These are phyloP conservation scores for Conops quadrifasciatus DNA, from an alignment of 2,888 invertebrate species.

Conservation along the genomic window DNA sequence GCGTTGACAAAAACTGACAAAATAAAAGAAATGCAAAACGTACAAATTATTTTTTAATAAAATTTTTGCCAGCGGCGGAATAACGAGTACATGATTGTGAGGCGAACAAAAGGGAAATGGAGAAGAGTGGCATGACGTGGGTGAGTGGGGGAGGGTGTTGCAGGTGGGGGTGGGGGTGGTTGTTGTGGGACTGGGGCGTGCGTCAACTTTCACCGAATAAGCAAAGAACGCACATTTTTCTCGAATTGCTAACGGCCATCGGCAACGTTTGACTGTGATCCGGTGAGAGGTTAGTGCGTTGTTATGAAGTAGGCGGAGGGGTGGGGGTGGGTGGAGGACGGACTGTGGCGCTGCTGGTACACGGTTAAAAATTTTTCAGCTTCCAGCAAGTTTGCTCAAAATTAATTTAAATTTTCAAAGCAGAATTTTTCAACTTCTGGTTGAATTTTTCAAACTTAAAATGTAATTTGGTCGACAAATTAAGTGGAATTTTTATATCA, in stretches of 20 bases:
- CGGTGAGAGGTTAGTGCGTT: no score
- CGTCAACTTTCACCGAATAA: constrained; percentile 1
- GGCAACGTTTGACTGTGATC: no score
- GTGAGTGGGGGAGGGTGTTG: background rate
- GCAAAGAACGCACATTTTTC: constrained; percentile 18
- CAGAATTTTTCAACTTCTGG: no score
- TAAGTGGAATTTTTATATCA: no score
- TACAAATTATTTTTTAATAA: constrained; percentile 42
- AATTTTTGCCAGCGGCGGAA: constrained; percentile 48
- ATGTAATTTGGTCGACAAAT: no score
- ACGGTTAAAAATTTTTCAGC: no score
- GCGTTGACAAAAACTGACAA: constrained; percentile 50
- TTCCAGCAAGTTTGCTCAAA: no score
- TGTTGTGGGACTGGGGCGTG: background rate
- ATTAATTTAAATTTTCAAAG: no score
- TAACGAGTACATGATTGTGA: constrained; percentile 31
- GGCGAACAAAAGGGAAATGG: background rate
- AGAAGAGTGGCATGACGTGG: background rate
- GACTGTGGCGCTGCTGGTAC: no score
- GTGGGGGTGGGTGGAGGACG: no score
- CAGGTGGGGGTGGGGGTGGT: background rate
- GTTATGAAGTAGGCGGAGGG: no score
- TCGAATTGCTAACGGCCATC: background rate
- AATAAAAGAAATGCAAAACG: constrained; percentile 44
- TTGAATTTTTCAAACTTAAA: no score